Base-by-base conservation (phyloP, 2,113 vertebrate genomes). In the Catharus bicknelli region DNA sequence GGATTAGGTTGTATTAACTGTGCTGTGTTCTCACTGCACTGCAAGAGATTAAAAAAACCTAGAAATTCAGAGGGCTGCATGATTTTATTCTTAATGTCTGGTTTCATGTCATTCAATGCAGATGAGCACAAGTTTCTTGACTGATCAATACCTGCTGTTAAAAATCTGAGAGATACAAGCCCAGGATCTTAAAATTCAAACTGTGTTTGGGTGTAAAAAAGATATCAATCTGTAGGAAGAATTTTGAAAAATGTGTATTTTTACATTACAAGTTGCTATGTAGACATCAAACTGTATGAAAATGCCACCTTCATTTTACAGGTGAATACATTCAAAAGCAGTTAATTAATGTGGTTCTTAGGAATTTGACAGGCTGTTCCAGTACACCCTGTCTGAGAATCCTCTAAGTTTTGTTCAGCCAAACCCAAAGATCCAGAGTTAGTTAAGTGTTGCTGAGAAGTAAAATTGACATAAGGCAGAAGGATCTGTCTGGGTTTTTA, bases 191-290 rank as follows among this genome's bases (percentile, higher is more conserved):
- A 51, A 1, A 66, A 30, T 40, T 58, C 57, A 74, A 77, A 21
- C 17, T 55, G 13, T 13, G 11, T 11, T 19, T 43, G 29, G 38
- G 29, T 51, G 18, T 7, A 47, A 25, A 57, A 45, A 47, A 69
- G 0, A 0, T 11, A 69, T 7, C 40, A 51, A 26, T 47, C 42
- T 50, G 30, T 22, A 27, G 19, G 16, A 81, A 19, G 27, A 68
- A 45, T 45, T 48, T 32, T 48, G 30, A 29, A 79, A 86, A 68
- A 53, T 26, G 29, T 1, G 0, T 38, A 16, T 48, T 36, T 5
- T 38, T 38, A 34, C 3, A 29, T 69, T 66, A 30, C 4, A 43
- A 47, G 10, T 23, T 75, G 32, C 48, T 83, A 30, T 36, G 10
- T 48, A 13, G 34, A 62, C 2, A 32, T 3, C 9, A 45, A 85